These are phyloP conservation scores for Lonchura striata DNA, from an alignment of 2,113 vertebrate species.

Conservation along the genomic window DNA sequence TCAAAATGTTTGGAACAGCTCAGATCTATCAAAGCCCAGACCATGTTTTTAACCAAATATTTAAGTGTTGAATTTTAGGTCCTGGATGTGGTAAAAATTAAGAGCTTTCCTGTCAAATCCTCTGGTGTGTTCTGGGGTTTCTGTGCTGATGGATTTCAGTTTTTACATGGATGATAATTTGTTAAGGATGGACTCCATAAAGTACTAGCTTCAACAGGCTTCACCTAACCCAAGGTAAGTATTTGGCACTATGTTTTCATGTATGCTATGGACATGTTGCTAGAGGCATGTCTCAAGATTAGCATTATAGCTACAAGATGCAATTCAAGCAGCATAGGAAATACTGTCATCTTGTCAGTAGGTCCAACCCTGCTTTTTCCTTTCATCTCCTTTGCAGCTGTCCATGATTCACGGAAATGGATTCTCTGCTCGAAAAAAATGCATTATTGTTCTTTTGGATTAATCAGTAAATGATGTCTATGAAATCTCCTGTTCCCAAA, in stretches of 20 bases:
- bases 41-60: background rate
- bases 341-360: constrained; percentile 17
- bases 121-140: background rate
- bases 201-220: background rate
- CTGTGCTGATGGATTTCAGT: background rate
- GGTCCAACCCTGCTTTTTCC: background rate
- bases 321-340: background rate
- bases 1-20: background rate
- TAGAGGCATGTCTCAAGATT: background rate
- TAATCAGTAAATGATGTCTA: background rate
- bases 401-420: background rate
- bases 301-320: background rate
- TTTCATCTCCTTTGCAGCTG: constrained; percentile 32
- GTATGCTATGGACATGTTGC: background rate
- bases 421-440: constrained; percentile 3
- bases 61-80: background rate
- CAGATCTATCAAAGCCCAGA: background rate
- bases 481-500: background rate
- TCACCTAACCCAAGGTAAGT: background rate
- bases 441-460: background rate
- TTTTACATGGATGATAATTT: background rate
- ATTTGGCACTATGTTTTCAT: background rate
- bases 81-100: background rate
- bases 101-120: background rate
- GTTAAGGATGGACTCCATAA: background rate